These are phyloP conservation scores for Oxycera nigricornis DNA, from an alignment of 2,888 invertebrate species.

Conservation along the genomic window DNA sequence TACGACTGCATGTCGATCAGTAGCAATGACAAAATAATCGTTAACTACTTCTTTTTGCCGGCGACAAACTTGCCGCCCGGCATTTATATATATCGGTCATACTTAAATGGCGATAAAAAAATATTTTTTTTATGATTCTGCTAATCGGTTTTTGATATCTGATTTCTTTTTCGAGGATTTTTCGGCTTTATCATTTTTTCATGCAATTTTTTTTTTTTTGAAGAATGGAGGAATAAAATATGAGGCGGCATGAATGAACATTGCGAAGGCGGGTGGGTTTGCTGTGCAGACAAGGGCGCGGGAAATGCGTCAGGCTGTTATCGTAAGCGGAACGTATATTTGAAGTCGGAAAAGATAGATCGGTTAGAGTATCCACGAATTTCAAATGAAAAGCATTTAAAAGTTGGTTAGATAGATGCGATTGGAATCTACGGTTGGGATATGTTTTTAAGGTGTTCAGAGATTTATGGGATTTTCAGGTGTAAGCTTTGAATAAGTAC, in stretches of 20 bases:
- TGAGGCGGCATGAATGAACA: not conserved
- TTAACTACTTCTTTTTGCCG: conserved; percentile 3
- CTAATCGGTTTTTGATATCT: too few species aligned
- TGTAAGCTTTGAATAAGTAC: too few species aligned
- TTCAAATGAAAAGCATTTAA: not conserved
- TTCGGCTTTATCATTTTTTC: not conserved
- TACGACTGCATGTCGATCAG: conserved; percentile 4
- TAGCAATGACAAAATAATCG: conserved; percentile 17
- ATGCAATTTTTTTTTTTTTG: not conserved
- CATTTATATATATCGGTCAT: not conserved
- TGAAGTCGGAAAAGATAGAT: not conserved
- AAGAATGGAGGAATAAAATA: not conserved
- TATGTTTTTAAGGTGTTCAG: too few species aligned
- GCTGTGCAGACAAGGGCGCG: not conserved
- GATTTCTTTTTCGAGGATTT: too few species aligned
- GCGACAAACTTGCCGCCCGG: conserved; percentile 11
- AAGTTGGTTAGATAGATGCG: too few species aligned
- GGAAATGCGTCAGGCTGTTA: not conserved
- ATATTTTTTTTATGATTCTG: not conserved
- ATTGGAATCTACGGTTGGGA: too few species aligned
- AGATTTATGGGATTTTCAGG: too few species aligned
- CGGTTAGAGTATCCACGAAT: not conserved
- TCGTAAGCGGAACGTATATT: not conserved
- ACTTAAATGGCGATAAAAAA: not conserved
- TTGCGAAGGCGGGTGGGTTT: not conserved